phyloP scores from a whole-genome alignment of 2,888 invertebrate genomes.

The Seira musarum region DNA sequence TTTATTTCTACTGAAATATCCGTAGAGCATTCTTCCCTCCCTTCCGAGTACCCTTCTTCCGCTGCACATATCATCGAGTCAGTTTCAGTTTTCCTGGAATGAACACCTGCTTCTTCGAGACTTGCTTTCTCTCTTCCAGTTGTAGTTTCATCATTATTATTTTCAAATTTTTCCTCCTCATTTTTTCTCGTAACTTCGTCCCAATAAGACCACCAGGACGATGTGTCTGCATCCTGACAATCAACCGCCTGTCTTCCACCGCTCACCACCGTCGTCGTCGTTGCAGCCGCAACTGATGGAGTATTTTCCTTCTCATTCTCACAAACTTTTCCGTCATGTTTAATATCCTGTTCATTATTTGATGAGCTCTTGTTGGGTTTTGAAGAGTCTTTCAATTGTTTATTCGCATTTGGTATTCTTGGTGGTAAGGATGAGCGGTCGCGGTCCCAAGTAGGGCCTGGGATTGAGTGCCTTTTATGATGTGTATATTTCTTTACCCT shows the following conservation, averaged over 20 bases:
- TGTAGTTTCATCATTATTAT: constrained; percentile 25
- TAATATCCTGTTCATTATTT: constrained; percentile 54
- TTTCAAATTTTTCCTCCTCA: constrained; percentile 35
- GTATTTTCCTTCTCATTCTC: constrained; percentile 28
- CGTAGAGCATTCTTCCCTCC: constrained; percentile 36
- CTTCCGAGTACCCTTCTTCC: constrained; percentile 30
- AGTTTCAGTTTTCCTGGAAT: background rate
- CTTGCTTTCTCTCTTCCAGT: background rate
- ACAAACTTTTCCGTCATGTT: constrained; percentile 15
- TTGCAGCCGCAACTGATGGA: too few relatives aligned
- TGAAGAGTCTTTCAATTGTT: constrained; percentile 14
- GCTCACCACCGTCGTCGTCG: too few relatives aligned
- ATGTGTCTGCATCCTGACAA: constrained; percentile 38
- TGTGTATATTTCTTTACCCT: constrained; percentile 53
- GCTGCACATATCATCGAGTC: background rate
- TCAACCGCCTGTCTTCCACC: constrained; percentile 30
- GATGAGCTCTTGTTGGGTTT: constrained; percentile 17
- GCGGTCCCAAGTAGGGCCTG: constrained; percentile 37
- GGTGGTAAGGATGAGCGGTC: constrained; percentile 42
- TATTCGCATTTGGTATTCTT: constrained; percentile 10
- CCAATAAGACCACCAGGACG: constrained; percentile 61
- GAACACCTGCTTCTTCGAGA: constrained; percentile 46
- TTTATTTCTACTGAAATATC: constrained; percentile 53
- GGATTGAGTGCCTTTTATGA: constrained; percentile 61
- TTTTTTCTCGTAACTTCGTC: constrained; percentile 49